Evolutionary conservation across 2,113 vertebrate genomes (phyloP).

Genomic region (Pelmatolapia mariae): DNA sequence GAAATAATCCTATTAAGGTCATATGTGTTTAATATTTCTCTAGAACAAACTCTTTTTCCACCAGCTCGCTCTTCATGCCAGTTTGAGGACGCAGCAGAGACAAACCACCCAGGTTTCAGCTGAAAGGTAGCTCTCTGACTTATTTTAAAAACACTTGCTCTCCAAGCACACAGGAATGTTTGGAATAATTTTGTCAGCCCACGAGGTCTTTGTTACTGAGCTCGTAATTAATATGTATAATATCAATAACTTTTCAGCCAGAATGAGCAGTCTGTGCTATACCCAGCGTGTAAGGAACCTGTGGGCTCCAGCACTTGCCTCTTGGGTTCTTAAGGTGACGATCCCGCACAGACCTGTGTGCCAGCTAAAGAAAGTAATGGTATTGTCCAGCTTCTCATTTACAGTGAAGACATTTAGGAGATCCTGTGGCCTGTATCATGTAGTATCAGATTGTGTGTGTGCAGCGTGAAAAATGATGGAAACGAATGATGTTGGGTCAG

Average conservation of each 20-base stretch:
- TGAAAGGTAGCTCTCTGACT: neutral
- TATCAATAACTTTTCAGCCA: neutral
- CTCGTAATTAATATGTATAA: neutral
- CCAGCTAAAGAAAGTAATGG: slow-evolving; percentile 2
- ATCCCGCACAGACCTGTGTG: neutral
- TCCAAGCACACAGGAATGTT: neutral
- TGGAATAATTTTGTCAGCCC: neutral
- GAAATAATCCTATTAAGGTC: neutral
- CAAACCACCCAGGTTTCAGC: neutral
- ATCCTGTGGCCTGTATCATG: neutral
- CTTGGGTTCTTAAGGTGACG: neutral
- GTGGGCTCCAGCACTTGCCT: neutral
- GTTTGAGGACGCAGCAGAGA: neutral
- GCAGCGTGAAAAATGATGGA: neutral
- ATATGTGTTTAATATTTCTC: neutral
- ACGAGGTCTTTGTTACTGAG: neutral
- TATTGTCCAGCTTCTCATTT: neutral
- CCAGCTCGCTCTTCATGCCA: neutral
- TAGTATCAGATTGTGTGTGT: neutral
- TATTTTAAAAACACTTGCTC: neutral
- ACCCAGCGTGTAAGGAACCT: neutral
- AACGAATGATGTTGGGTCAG: neutral
- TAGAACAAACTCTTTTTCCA: neutral
- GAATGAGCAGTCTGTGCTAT: neutral
- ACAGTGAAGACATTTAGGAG: neutral